Evolutionary conservation across 2,113 vertebrate genomes (phyloP).

Genomic region (Sapayoa aenigma): DNA sequence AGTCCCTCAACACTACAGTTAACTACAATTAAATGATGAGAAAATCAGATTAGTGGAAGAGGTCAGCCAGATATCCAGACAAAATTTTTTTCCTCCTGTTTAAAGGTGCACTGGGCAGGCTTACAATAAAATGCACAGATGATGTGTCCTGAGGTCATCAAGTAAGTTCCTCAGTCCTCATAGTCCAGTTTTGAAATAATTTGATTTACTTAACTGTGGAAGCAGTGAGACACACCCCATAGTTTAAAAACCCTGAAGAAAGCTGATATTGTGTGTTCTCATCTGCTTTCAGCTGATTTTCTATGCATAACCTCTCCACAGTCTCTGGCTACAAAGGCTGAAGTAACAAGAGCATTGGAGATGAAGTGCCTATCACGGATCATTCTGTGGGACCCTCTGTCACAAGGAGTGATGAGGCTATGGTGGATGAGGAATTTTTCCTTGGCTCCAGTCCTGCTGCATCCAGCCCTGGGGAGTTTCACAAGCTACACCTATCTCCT

Average conservation of each 20-base stretch:
- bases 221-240: not conserved
- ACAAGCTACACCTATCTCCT: slow-evolving; percentile 25
- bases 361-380: not conserved
- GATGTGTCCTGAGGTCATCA: not conserved
- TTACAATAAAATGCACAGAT: not conserved
- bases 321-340: not conserved
- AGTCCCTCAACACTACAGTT: not conserved
- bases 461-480: slow-evolving; percentile 24
- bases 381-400: not conserved
- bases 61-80: not conserved
- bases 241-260: not conserved
- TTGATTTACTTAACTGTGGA: not conserved
- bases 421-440: not conserved
- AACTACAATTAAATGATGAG: not conserved
- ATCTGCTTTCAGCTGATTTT: not conserved
- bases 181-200: not conserved
- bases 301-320: not conserved
- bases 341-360: not conserved
- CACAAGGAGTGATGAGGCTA: not conserved
- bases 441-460: slow-evolving; percentile 52
- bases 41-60: not conserved
- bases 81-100: not conserved
- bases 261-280: not conserved
- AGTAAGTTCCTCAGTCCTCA: not conserved
- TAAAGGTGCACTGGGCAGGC: not conserved